phyloP scores from a whole-genome alignment of 2,113 vertebrate genomes.

The Oreochromis aureus region DNA sequence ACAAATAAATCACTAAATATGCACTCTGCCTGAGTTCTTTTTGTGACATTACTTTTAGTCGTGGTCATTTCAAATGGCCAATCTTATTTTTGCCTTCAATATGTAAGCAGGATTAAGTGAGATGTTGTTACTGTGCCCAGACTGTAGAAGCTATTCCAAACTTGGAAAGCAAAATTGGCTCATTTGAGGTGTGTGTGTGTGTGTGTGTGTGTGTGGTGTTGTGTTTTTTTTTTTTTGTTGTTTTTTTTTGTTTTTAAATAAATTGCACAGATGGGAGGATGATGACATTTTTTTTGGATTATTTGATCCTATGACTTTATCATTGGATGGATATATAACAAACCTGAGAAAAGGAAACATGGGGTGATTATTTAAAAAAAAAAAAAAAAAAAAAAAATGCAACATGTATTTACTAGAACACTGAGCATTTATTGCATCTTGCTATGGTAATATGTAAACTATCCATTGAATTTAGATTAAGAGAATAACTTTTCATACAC shows the following conservation, averaged over 20 bases:
- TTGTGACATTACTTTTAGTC: background rate
- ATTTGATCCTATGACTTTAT: background rate
- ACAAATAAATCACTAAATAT: slow-evolving; percentile 77
- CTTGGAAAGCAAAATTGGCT: background rate
- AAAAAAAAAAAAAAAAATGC: background rate
- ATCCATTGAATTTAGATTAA: background rate
- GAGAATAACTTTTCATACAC: background rate
- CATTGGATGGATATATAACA: background rate
- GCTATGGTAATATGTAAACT: background rate
- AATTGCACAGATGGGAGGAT: slow-evolving; percentile 33
- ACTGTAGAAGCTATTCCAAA: background rate
- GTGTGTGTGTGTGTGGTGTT: background rate
- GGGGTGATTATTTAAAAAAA: background rate
- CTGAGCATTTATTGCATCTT: background rate
- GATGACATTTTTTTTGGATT: background rate
- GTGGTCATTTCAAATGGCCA: background rate
- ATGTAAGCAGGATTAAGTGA: background rate
- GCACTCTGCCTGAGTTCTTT: slow-evolving; percentile 4
- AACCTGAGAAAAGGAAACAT: background rate
- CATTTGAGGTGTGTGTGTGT: background rate
- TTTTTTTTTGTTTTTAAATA: background rate
- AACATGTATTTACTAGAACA: background rate
- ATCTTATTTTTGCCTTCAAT: background rate
- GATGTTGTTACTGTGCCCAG: slow-evolving; percentile 11
- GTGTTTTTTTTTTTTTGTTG: too few species aligned